These are phyloP conservation scores for Gymnocheta viridis DNA, from an alignment of 2,888 invertebrate species.

Conservation along the genomic window DNA sequence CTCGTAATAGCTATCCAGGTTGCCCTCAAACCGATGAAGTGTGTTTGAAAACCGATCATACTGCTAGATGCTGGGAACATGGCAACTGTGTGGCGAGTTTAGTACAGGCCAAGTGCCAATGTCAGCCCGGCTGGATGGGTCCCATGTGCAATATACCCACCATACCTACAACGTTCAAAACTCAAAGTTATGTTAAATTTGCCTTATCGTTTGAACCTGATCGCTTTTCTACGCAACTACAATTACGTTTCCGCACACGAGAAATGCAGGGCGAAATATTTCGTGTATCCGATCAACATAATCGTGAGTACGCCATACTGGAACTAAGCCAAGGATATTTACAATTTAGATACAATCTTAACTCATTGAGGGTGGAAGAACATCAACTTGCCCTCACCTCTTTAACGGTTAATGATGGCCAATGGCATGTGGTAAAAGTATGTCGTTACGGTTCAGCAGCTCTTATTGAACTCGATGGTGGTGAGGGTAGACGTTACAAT, in stretches of 20 bases:
- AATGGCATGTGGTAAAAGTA: slow-evolving; percentile 97
- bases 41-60: slow-evolving; percentile 92
- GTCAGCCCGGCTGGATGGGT: slow-evolving; percentile 97
- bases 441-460: slow-evolving; percentile 95
- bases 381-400: slow-evolving; percentile 92
- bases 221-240: slow-evolving; percentile 94
- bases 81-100: slow-evolving; percentile 95
- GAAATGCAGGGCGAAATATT: slow-evolving; percentile 96
- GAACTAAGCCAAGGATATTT: slow-evolving; percentile 91
- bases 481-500: slow-evolving; percentile 95
- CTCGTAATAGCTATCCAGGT: slow-evolving; percentile 92
- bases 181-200: slow-evolving; percentile 97
- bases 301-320: slow-evolving; percentile 95
- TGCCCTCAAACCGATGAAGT: slow-evolving; percentile 96
- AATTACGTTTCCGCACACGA: slow-evolving; percentile 95
- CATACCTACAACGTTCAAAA: slow-evolving; percentile 94
- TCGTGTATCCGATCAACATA: slow-evolving; percentile 96
- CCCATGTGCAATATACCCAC: slow-evolving; percentile 92
- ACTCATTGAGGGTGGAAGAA: slow-evolving; percentile 94
- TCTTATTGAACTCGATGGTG: slow-evolving; percentile 94
- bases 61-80: slow-evolving; percentile 93
- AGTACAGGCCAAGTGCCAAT: slow-evolving; percentile 94
- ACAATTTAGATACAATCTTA: slow-evolving; percentile 95
- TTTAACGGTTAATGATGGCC: slow-evolving; percentile 95
- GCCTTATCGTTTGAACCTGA: slow-evolving; percentile 96